phyloP scores from a whole-genome alignment of 2,797 vertebrate species.

The Notamacropus eugenii region DNA sequence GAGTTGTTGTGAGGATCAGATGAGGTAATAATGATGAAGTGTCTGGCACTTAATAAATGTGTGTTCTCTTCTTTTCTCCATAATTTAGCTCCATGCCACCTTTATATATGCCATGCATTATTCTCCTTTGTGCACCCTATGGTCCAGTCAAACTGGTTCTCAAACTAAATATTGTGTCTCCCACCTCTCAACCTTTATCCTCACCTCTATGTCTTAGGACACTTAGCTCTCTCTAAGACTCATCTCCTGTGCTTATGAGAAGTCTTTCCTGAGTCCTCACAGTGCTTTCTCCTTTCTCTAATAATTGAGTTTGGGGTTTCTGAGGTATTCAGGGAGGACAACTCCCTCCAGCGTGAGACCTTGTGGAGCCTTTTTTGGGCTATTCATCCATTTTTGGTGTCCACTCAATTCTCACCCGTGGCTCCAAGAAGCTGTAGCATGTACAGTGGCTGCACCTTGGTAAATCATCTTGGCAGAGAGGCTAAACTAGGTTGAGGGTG shows the following conservation, averaged over 20 bases:
- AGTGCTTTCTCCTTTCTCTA: not conserved
- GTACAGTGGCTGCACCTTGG: not conserved
- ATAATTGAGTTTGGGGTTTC: not conserved
- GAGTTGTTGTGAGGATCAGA: not conserved
- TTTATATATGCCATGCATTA: not conserved
- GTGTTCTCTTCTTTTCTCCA: not conserved
- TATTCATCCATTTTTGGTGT: not conserved
- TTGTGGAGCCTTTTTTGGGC: not conserved
- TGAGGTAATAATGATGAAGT: fast-evolving
- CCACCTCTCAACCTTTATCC: not conserved
- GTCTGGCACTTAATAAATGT: not conserved
- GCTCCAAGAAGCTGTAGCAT: not conserved
- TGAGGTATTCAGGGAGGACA: not conserved
- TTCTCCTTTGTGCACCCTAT: not conserved
- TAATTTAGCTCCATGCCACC: not conserved
- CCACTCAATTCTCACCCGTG: not conserved
- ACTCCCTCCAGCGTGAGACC: not conserved
- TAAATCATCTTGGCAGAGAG: not conserved
- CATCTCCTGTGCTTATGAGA: not conserved
- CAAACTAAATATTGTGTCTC: not conserved
- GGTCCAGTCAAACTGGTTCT: not conserved
- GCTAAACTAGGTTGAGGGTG: too few relatives aligned
- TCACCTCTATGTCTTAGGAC: not conserved
- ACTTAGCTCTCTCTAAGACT: too few relatives aligned
- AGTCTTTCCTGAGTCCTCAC: not conserved